Conservation (phyloP, 1,140 invertebrate species). For the Agrilus planipennis region DNA sequence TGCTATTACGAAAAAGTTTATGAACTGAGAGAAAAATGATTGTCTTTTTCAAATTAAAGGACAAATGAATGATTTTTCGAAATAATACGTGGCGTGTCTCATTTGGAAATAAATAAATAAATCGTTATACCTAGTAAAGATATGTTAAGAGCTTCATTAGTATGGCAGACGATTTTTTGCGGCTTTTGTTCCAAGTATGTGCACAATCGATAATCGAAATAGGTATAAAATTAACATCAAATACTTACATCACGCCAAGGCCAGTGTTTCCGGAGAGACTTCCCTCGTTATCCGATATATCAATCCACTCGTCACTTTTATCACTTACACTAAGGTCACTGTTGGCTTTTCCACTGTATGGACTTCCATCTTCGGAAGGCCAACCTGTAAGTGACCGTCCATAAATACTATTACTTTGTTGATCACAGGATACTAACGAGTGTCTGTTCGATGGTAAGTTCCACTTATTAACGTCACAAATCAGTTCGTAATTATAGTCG, state of each 20-base stretch:
- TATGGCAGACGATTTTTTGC: too few species aligned
- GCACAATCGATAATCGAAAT: too few species aligned
- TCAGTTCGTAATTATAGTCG: constrained; percentile 27
- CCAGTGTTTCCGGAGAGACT: constrained; percentile 21
- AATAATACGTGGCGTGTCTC: too few species aligned
- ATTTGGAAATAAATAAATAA: too few species aligned
- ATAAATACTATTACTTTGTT: constrained; percentile 54
- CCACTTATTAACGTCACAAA: constrained; percentile 20
- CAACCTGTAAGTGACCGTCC: constrained; percentile 42
- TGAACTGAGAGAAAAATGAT: too few species aligned
- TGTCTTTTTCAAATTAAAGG: too few species aligned
- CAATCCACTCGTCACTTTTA: constrained; percentile 53
- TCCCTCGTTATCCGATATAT: constrained; percentile 46
- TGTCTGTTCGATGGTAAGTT: constrained; percentile 39
- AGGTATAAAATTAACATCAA: constrained; percentile 7
- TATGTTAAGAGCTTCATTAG: too few species aligned
- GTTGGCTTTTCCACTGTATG: constrained; percentile 32
- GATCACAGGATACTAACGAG: constrained; percentile 47
- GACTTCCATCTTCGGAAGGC: constrained; percentile 37
- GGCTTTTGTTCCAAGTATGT: too few species aligned
- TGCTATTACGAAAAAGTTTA: too few species aligned
- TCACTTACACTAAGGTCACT: constrained; percentile 40
- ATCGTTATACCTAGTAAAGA: too few species aligned
- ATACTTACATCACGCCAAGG: constrained; percentile 37
- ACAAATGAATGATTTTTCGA: too few species aligned